Conservation (phyloP, 2,888 invertebrate genomes). For the Chydorus sphaericus region DNA sequence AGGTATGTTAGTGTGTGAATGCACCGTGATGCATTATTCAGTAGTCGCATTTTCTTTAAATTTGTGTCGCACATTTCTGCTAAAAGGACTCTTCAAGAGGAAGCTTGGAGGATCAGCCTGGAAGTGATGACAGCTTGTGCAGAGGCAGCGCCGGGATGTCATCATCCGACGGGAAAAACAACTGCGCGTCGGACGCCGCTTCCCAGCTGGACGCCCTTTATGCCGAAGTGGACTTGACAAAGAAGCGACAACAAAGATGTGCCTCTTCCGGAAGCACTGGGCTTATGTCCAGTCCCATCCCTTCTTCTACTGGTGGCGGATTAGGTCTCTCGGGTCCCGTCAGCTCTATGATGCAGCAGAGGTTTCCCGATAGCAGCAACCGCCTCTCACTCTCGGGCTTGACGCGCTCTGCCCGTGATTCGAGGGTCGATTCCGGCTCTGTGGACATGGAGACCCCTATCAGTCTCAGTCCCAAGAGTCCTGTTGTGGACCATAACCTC, state of each 20-base stretch:
- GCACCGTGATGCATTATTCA: neutral
- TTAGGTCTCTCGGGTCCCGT: slow-evolving; percentile 16
- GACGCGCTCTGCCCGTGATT: slow-evolving; percentile 23
- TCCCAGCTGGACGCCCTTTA: slow-evolving; percentile 17
- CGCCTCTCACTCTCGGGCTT: slow-evolving; percentile 16
- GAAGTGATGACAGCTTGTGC: slow-evolving; percentile 24
- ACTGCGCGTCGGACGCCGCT: neutral
- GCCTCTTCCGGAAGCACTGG: neutral
- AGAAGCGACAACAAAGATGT: slow-evolving; percentile 16
- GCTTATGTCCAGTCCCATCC: neutral
- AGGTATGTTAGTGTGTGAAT: slow-evolving; percentile 24
- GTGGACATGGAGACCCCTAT: slow-evolving; percentile 30
- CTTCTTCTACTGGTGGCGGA: slow-evolving; percentile 1
- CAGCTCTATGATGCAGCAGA: slow-evolving; percentile 15
- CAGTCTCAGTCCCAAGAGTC: slow-evolving; percentile 28
- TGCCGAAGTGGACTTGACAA: slow-evolving; percentile 22
- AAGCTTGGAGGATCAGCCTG: slow-evolving; percentile 26
- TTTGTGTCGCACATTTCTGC: too few species aligned
- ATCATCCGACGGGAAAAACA: slow-evolving; percentile 11
- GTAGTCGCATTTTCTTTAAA: neutral
- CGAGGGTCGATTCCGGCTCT: slow-evolving; percentile 27
- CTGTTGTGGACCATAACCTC: slow-evolving; percentile 24
- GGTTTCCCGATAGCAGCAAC: slow-evolving; percentile 12
- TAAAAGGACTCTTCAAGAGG: slow-evolving; percentile 26
- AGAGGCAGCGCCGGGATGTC: slow-evolving; percentile 14